Evolutionary conservation across 2,888 invertebrate genomes (phyloP), one percentile per base, ranked within the genome.

Genomic region (Acronicta aceris): DNA sequence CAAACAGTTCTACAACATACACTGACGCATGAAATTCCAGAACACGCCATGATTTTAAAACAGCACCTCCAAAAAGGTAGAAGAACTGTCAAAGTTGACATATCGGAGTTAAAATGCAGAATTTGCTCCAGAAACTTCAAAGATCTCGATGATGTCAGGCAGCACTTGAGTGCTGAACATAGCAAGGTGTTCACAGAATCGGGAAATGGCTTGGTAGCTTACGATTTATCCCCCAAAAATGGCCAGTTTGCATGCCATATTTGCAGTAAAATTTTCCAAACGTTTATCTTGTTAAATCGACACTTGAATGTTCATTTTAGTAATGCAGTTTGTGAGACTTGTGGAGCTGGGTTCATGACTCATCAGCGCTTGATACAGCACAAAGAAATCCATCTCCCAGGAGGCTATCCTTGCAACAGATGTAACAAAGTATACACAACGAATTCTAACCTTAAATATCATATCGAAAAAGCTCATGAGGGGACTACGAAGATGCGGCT

Each of bases 391-490:
- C 92, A 92, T 51, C 68, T 81, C 1, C 87, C 90, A 0, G 90
- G 91, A 0, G 89, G 88, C 0, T 84, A 89, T 41, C 88, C 90
- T 4, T 95, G 95, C 65, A 85, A 81, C 0, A 86, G 78, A 69
- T 95, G 95, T 65, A 84, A 85, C 10, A 95, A 95, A 74, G 89
- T 94, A 0, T 95, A 95, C 69, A 91, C 93, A 8, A 94, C 94
- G 0, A 93, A 77, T 68, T 89, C 90, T 0, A 91, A 91, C 61
- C 69, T 91, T 5, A 90, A 88, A 72, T 89, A 86, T 55, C 92
- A 92, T 36, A 70, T 86, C 21, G 88, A 91, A 60, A 91, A 89
- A 57, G 63, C 81, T 0, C 91, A 92, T 12, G 89, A 90, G 52
- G 89, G 89, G 0, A 73, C 85, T 0, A 83, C 85, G 0, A 90